These are phyloP conservation scores for Clivina fossor DNA, from an alignment of 2,888 invertebrate species.

Conservation along the genomic window DNA sequence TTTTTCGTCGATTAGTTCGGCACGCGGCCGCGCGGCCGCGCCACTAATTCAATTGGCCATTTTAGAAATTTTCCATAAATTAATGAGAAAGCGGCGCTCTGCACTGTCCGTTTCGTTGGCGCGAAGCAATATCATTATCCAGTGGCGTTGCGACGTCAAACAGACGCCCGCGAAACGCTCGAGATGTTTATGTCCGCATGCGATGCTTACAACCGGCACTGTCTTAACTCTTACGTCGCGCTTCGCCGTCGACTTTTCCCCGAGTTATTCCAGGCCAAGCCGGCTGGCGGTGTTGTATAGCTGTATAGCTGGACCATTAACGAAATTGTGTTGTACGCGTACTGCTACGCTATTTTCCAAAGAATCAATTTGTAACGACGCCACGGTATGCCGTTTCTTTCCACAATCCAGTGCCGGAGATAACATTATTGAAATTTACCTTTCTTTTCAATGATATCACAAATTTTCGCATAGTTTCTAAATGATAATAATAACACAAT, in stretches of 20 bases:
- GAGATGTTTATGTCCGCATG: not conserved
- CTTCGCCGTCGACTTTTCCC: not conserved
- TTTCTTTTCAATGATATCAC: too few relatives aligned
- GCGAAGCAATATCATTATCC: slow-evolving; percentile 29
- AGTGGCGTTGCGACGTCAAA: not conserved
- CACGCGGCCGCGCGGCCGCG: not conserved
- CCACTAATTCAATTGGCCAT: slow-evolving; percentile 31
- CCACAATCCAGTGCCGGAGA: too few relatives aligned
- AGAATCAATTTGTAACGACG: slow-evolving; percentile 45
- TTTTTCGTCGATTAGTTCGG: too few relatives aligned
- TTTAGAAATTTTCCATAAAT: slow-evolving; percentile 35
- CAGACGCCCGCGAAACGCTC: not conserved
- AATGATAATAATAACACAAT: too few relatives aligned
- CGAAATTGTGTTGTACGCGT: slow-evolving; percentile 41
- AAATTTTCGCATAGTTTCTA: too few relatives aligned
- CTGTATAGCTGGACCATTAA: slow-evolving; percentile 35
- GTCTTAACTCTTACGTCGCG: slow-evolving; percentile 20
- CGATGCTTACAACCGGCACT: not conserved
- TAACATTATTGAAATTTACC: too few relatives aligned
- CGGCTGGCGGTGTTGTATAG: not conserved
- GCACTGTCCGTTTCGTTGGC: too few relatives aligned
- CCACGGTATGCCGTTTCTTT: slow-evolving; percentile 16
- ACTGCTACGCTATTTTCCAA: slow-evolving; percentile 41
- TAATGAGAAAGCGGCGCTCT: slow-evolving; percentile 25
- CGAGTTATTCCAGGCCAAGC: slow-evolving; percentile 26